phyloP scores from a whole-genome alignment of 92 coral and sea anemone species.

The Epizoanthus illoricatus region DNA sequence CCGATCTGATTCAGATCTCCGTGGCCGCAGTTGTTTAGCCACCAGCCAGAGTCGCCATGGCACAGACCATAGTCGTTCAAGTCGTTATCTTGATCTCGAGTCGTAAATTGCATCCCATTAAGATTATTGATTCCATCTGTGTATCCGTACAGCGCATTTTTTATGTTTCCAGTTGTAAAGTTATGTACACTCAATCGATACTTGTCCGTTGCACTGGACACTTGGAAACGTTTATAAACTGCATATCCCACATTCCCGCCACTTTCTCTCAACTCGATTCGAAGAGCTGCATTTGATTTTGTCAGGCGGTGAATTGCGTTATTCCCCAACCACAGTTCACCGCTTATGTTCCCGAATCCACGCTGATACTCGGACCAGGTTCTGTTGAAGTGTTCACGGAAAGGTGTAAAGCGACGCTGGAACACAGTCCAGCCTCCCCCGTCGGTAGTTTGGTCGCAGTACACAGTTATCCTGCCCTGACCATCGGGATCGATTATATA shows the following conservation, averaged over 20 bases:
- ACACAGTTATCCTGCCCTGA: conserved; percentile 4
- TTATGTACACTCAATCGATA: conserved; percentile 34
- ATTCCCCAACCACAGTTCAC: conserved; percentile 52
- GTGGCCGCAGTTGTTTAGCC: conserved; percentile 45
- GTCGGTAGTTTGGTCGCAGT: conserved; percentile 51
- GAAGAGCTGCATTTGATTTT: conserved; percentile 18
- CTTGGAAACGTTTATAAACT: conserved; percentile 25
- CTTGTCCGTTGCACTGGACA: conserved; percentile 34
- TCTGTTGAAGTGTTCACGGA: conserved; percentile 22
- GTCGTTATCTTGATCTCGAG: conserved; percentile 57
- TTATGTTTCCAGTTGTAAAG: conserved; percentile 30
- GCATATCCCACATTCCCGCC: conserved; percentile 27
- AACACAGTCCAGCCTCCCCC: conserved; percentile 60
- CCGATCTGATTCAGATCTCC: conserved; percentile 38
- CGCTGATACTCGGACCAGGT: conserved; percentile 45
- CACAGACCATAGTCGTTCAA: conserved; percentile 23
- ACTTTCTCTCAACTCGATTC: conserved; percentile 36
- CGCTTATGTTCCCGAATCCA: conserved; percentile 44
- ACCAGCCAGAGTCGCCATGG: conserved; percentile 50
- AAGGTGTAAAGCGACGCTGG: conserved; percentile 41
- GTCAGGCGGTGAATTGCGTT: conserved; percentile 24
- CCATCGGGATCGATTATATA: conserved; percentile 33
- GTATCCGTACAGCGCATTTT: conserved; percentile 36
- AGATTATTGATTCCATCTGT: conserved; percentile 1
- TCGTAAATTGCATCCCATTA: conserved; percentile 58